A percentile compares a stretch with the other conserved stretches of the same genome.
Evolutionary conservation across 1,140 invertebrate species (phyloP).

Genomic region (Aphaenogaster rudis): DNA sequence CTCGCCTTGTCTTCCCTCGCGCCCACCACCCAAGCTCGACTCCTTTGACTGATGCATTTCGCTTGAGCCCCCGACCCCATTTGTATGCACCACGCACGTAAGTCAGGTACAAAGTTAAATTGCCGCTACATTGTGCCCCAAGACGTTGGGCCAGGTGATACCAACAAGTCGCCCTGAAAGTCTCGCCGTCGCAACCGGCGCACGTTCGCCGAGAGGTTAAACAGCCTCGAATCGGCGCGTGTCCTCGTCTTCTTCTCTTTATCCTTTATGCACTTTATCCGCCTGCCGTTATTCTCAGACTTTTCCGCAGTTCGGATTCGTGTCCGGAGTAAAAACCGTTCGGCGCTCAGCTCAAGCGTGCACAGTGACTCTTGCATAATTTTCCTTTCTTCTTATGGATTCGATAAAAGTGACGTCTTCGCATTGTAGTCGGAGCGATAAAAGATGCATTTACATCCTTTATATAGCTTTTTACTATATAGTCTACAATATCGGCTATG

Average conservation of each 20-base stretch:
- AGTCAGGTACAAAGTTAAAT: constrained; percentile 79
- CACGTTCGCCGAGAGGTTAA: constrained; percentile 72
- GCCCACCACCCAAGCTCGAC: neutral
- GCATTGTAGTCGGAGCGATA: neutral
- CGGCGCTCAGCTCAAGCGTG: neutral
- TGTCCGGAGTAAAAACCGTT: constrained; percentile 24
- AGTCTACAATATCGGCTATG: neutral
- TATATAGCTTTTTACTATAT: neutral
- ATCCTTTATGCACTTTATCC: constrained; percentile 18
- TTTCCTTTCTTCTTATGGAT: constrained; percentile 16
- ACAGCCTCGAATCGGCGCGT: constrained; percentile 46
- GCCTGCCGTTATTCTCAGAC: neutral
- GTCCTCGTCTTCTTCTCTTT: constrained; percentile 31
- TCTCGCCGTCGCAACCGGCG: constrained; percentile 66
- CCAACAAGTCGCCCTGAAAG: constrained; percentile 51
- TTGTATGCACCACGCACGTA: constrained; percentile 75
- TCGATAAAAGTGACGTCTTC: constrained; percentile 26
- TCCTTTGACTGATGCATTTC: constrained; percentile 67
- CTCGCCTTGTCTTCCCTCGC: constrained; percentile 8
- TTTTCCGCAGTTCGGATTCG: constrained; percentile 45
- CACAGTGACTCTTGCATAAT: constrained; percentile 1
- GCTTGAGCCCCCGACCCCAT: constrained; percentile 51
- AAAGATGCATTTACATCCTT: constrained; percentile 4
- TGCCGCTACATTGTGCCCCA: constrained; percentile 72
- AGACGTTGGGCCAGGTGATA: constrained; percentile 77